Evolutionary conservation across 2,888 invertebrate genomes (phyloP), one percentile per base, ranked within the genome.

Genomic region (Sinopyrophorus schimmeli): DNA sequence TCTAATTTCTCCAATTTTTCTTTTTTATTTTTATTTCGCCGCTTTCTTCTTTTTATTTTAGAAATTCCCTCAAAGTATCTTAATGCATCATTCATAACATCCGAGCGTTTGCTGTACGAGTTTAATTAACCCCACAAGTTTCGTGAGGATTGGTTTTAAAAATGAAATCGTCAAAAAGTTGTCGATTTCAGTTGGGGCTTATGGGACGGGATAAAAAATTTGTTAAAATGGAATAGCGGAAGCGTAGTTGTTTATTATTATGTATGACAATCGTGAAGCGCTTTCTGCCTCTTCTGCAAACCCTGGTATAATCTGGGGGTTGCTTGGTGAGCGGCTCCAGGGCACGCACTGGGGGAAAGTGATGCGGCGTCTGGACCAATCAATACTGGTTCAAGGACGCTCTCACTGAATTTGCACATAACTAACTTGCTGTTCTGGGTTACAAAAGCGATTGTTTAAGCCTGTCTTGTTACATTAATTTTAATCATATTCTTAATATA

Each of bases 391-490:
- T 65, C 65, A 65, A 65, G 65, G 65, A 64, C 65, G 63, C 59
- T 54, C 58, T 58, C 51, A 58, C 59, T 59, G 53, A 74, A 75
- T 74, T 72, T 76, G 75, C 75, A 40, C 28, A 27, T 17, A 10
- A 37, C 71, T 72, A 71, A 76, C 77, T 78, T 78, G 77, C 77
- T 77, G 18, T 40, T 27, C 32, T 34, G 39, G 31, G 34, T 42
- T 42, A 43, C 28, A 31, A 24, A 26, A 35, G 35, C 35, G 21
- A 4, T 35, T 35, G 24, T 35, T 35, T 35, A 23, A 35, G 77
- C 77, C 77, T 76, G 76, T 77, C 75, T 77, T 74, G 76, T 76
- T 75, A 76, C 75, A 74, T 71, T 74, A 72, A 73, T 76, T 75
- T 72, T 63, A 74, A 73, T 71, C 75, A 76, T 76, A 77, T 77